Evolutionary conservation across 1,140 invertebrate genomes (phyloP).

Genomic region (Penaeus chinensis): DNA sequence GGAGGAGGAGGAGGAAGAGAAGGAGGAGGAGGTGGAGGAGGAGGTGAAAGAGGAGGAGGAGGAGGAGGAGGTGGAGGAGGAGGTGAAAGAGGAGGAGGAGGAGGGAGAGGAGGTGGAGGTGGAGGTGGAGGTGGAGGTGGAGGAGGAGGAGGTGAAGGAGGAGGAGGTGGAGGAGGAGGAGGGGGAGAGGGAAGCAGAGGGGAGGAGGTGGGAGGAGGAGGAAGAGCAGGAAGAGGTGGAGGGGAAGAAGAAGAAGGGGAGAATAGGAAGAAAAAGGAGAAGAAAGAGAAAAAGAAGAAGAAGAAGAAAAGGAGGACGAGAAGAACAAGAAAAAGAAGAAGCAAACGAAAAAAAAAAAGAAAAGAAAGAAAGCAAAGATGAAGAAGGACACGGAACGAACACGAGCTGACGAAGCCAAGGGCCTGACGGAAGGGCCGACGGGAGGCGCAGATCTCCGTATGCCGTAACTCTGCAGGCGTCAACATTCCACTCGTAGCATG

Average conservation of each 20-base stretch:
- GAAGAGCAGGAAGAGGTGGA: neutral
- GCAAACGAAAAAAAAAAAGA: too few relatives aligned
- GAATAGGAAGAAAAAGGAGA: neutral
- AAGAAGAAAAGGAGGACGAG: neutral
- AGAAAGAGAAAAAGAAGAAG: neutral
- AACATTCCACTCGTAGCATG: too few relatives aligned
- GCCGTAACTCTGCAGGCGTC: too few relatives aligned
- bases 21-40: neutral
- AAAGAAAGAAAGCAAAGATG: too few relatives aligned
- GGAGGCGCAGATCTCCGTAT: too few relatives aligned
- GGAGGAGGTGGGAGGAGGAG: neutral
- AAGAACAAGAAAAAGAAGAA: neutral
- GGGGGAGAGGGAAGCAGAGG: neutral
- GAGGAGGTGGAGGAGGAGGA: neutral
- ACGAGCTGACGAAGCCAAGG: too few relatives aligned
- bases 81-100: too few relatives aligned
- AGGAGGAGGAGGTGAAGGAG: neutral
- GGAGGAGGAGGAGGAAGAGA: neutral
- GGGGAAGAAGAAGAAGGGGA: neutral
- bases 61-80: neutral
- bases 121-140: too few relatives aligned
- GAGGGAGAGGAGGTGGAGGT: too few relatives aligned
- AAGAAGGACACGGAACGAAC: too few relatives aligned
- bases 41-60: neutral
- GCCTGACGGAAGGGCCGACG: too few relatives aligned